A percentile compares a stretch with the other conserved stretches of the same genome.
These are phyloP conservation scores for Cephus pygmeus DNA, from an alignment of 2,888 invertebrate genomes.

Conservation along the genomic window DNA sequence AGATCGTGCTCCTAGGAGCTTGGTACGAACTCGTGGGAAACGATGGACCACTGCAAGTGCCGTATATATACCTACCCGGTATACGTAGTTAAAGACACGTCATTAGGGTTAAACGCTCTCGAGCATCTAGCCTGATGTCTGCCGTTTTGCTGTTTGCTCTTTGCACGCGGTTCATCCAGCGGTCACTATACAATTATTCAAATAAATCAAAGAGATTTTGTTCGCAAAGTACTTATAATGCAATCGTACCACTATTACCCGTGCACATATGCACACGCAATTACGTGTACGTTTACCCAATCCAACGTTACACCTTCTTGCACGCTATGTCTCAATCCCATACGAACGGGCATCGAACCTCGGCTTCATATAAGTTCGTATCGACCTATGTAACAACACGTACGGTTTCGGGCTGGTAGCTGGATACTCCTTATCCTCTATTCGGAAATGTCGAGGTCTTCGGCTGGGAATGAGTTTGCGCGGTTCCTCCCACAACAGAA, in stretches of 20 bases:
- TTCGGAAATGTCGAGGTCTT: conserved; percentile 49
- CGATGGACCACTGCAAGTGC: conserved; percentile 48
- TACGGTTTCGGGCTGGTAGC: background rate
- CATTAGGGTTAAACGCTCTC: conserved; percentile 61
- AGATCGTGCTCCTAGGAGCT: conserved; percentile 42
- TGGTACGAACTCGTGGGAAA: conserved; percentile 59
- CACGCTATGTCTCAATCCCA: background rate
- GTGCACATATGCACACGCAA: background rate
- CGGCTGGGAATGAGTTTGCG: conserved; percentile 61
- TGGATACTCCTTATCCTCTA: background rate
- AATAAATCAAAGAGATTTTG: background rate
- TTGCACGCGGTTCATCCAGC: conserved; percentile 1
- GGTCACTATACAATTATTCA: background rate
- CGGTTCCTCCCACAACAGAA: conserved; percentile 59
- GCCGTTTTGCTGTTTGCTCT: conserved; percentile 34
- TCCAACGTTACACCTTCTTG: background rate
- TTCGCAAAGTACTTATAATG: background rate
- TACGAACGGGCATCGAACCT: background rate
- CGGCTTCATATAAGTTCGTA: background rate
- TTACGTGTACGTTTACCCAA: background rate
- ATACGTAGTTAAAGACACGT: conserved; percentile 64
- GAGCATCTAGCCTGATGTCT: conserved; percentile 42
- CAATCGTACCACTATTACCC: background rate
- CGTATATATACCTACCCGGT: conserved; percentile 38
- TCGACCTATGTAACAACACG: background rate